These are phyloP conservation scores for Crotophaga sulcirostris DNA, from an alignment of 2,113 vertebrate genomes.

Conservation along the genomic window DNA sequence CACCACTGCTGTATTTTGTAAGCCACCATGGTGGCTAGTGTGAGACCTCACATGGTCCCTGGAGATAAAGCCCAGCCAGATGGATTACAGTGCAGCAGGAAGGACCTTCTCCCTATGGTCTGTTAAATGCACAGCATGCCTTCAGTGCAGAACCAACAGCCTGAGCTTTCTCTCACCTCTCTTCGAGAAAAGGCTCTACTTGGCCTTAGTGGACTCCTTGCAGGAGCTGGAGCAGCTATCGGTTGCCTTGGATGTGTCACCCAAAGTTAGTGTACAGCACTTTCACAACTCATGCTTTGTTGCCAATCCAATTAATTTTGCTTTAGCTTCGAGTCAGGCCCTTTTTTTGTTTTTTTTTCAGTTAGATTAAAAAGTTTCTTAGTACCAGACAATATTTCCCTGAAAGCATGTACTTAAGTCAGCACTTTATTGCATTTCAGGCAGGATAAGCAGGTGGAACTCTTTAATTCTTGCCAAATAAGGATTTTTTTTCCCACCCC, in stretches of 20 bases:
- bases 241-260: fast-evolving
- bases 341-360: neutral
- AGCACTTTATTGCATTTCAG: neutral
- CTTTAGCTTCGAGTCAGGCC: neutral
- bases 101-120: fast-evolving
- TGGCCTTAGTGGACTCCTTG: neutral
- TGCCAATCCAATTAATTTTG: neutral
- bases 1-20: neutral
- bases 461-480: neutral
- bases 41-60: neutral
- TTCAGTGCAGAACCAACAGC: neutral
- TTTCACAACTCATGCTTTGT: neutral
- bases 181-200: neutral
- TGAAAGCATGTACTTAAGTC: neutral
- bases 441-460: neutral
- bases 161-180: fast-evolving
- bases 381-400: neutral
- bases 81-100: fast-evolving
- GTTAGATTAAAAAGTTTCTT: neutral
- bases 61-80: neutral
- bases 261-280: neutral
- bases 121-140: neutral
- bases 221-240: neutral
- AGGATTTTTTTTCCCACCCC: neutral
- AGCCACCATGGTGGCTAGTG: neutral